Evolutionary conservation across 1,140 invertebrate genomes (phyloP).

Genomic region (Drosophila nasuta): DNA sequence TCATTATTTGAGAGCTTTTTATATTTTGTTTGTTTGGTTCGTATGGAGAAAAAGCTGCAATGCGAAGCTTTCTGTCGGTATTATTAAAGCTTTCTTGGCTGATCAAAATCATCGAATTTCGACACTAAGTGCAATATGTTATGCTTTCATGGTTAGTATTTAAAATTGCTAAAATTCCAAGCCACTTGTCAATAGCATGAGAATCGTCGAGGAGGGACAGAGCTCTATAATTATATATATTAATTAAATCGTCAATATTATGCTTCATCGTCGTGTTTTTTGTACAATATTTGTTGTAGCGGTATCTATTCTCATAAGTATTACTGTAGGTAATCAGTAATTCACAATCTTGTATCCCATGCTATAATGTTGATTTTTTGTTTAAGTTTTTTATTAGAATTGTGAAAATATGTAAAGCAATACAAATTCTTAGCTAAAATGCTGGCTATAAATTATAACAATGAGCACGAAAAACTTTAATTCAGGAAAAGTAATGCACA

Average conservation of each 20-base stretch:
- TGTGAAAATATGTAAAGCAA: not conserved
- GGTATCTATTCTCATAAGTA: not conserved
- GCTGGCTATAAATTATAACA: constrained; percentile 4
- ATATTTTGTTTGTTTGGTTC: not conserved
- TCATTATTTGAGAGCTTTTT: constrained; percentile 1
- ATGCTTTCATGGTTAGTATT: no score
- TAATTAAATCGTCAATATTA: no score
- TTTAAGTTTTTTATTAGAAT: constrained; percentile 1
- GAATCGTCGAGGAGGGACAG: no score
- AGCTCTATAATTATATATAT: no score
- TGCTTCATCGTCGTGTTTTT: no score
- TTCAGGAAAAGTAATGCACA: constrained; percentile 11
- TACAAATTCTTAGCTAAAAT: not conserved
- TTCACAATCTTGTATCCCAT: no score
- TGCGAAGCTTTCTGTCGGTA: not conserved
- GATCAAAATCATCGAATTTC: no score
- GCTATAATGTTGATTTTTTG: not conserved
- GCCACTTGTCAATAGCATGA: no score
- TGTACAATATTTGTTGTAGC: no score
- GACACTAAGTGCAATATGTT: no score
- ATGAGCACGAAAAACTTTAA: constrained; percentile 15
- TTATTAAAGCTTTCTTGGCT: not conserved
- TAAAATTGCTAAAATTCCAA: no score
- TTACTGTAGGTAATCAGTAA: not conserved
- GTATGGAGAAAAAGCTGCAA: not conserved